phyloP scores from a whole-genome alignment of 1,140 invertebrate genomes.

The Periplaneta americana region DNA sequence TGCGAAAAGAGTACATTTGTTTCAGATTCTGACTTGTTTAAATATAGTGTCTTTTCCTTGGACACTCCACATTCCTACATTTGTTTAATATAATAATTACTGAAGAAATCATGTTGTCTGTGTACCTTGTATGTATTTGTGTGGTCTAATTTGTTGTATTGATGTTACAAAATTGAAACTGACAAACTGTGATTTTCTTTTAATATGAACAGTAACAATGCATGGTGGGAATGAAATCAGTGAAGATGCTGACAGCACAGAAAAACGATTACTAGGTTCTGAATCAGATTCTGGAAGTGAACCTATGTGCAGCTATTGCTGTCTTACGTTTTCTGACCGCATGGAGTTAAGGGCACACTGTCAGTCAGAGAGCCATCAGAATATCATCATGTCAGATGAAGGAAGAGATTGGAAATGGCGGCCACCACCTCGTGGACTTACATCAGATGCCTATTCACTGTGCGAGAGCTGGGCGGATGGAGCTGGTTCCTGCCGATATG shows the following conservation, averaged over 20 bases:
- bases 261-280: neutral
- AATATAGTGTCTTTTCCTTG: too few species aligned
- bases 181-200: too few species aligned
- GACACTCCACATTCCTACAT: too few species aligned
- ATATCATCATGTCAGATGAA: constrained; percentile 64
- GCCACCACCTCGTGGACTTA: constrained; percentile 58
- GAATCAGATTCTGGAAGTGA: neutral
- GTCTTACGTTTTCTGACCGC: constrained; percentile 50
- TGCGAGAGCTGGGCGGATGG: constrained; percentile 48
- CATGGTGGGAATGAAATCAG: neutral
- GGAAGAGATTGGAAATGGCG: constrained; percentile 63
- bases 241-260: neutral
- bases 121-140: too few species aligned
- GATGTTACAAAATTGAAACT: too few species aligned
- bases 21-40: too few species aligned
- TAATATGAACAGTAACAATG: neutral
- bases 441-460: constrained; percentile 40
- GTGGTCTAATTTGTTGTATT: too few species aligned
- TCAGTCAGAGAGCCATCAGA: constrained; percentile 58
- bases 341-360: constrained; percentile 57
- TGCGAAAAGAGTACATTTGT: too few species aligned
- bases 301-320: constrained; percentile 51
- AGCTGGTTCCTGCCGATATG: constrained; percentile 54
- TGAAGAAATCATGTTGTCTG: too few species aligned
- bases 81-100: too few species aligned